Evolutionary conservation across 2,888 invertebrate genomes (phyloP).

Genomic region (Bellardia bayeri): DNA sequence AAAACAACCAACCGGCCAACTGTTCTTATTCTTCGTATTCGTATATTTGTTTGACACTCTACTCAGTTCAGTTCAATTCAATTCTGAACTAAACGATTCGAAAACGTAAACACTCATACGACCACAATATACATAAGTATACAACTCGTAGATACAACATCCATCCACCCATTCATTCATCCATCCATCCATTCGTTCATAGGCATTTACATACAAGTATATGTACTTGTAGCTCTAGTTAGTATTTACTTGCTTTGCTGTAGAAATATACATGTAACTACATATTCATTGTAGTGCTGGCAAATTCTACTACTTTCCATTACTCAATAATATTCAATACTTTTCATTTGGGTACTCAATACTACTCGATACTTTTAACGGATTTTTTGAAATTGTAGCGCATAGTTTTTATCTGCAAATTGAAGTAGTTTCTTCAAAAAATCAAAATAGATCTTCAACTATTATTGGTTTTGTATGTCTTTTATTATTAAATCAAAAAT

Average conservation of each 20-base stretch:
- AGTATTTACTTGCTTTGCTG: not conserved
- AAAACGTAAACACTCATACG: slow-evolving; percentile 6
- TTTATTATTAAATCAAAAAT: too few species aligned
- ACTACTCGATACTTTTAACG: too few species aligned
- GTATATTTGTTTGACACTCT: slow-evolving; percentile 39
- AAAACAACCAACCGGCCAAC: not conserved
- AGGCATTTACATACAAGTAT: too few species aligned
- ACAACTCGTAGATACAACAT: not conserved
- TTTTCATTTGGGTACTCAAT: too few species aligned
- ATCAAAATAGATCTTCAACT: too few species aligned
- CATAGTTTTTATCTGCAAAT: too few species aligned
- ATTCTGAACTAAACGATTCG: not conserved
- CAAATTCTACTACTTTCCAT: too few species aligned
- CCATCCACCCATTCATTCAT: not conserved
- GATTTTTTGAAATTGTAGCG: too few species aligned
- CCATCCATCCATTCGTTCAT: not conserved
- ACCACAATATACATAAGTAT: not conserved
- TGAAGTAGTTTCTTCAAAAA: too few species aligned
- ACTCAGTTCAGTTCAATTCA: slow-evolving; percentile 26
- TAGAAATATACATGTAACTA: not conserved
- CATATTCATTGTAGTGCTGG: too few species aligned
- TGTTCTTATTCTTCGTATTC: slow-evolving; percentile 57
- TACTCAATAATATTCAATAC: too few species aligned
- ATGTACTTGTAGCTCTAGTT: not conserved
- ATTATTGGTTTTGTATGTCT: too few species aligned